Base-by-base conservation (phyloP, 2,888 invertebrate species). In the Dryadula phaetusa region DNA sequence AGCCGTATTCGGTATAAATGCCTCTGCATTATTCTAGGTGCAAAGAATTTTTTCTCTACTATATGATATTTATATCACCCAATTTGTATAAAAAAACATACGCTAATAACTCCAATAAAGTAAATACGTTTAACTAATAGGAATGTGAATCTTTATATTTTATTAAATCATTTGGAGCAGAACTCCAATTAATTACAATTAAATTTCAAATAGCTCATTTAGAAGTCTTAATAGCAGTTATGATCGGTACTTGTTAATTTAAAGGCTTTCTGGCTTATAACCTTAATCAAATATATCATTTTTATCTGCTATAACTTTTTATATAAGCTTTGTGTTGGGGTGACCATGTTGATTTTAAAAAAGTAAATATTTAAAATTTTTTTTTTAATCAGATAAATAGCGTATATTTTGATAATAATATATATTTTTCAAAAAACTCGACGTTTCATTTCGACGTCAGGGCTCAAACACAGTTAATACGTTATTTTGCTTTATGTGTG, bases 241-340 rank as follows among this genome's bases (percentile, higher is more conserved):
- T 52, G 49, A 52, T 28, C 28, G 22, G 56, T 40, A 37, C 40
- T 54, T 56, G 56, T 56, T 56, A 56, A 40, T 56, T 56, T 56
- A 56, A 56, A 56, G 56, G 22, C 56, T 56, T 56, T 20, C 22
- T 20, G 37, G 22, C 54, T 56, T 56, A 56, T 22, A 56, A n/a
- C 56, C 37, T 22, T 56, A n/a, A 40, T 56, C 54, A 56, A 37
- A 56, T 56, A 56, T 56, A 56, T 56, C 54, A 56, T 56, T 56
- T 56, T 56, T 56, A 56, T 56, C 22, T 56, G 40, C 56, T 54
- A 18, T 40, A 56, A 56, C 56, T 56, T 56, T 54, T 56, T 56
- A 56, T 56, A 25, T 56, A 28, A 16, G 28, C 28, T 16, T 28
- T 52, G 49, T 49, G n/a, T 7, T 25, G 37, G 37, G 37, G 56